Evolutionary conservation across 2,797 vertebrate genomes (phyloP), one percentile per base, ranked within the genome.

Genomic region (Spinus olivaceus): DNA sequence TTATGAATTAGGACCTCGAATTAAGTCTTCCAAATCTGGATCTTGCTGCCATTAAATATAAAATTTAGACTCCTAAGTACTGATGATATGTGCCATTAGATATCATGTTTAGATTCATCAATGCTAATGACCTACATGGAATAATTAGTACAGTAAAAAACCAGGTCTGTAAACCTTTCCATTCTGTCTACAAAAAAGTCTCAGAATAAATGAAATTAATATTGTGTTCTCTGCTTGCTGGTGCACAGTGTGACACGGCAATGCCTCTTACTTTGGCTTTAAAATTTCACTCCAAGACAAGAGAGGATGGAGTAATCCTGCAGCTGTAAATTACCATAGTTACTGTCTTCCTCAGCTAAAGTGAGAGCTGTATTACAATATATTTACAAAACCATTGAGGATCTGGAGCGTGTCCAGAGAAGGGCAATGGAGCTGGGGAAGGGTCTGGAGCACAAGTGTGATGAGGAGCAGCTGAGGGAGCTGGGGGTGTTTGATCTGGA

Each of bases 1-100:
- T 90, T 85, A 88, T 90, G 70, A 96, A 81, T 80, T 94, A 81
- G 46, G 35, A 86, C n/a, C 56, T 60, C 27, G 60, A 94, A 91
- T 84, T 91, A 92, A 71, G 59, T 60, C 6, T 30, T 18, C 14
- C 24, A 86, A 41, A 90, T 88, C 7, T 92, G 41, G 56, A 60
- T 53, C 37, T 79, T 92, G 37, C 60, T 95, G 66, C 20, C 87
- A 92, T 73, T 73, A 86, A 90, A 66, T 22, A 81, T 80, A 66
- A 86, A 72, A 86, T 72, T 77, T 73, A 81, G 33, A 81, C 27
- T 83, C 13, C 20, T 71, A 88, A 88, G 23, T 59, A 72, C 73
- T 70, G 15, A 61, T 46, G 42, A 81, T 69, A 76, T 21, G 14
- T 82, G 54, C 28, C 66, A 81, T 91, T 81, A 92, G 39, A 66